Conservation (phyloP, 2,888 invertebrate species). For the Lepidonotus clava region DNA sequence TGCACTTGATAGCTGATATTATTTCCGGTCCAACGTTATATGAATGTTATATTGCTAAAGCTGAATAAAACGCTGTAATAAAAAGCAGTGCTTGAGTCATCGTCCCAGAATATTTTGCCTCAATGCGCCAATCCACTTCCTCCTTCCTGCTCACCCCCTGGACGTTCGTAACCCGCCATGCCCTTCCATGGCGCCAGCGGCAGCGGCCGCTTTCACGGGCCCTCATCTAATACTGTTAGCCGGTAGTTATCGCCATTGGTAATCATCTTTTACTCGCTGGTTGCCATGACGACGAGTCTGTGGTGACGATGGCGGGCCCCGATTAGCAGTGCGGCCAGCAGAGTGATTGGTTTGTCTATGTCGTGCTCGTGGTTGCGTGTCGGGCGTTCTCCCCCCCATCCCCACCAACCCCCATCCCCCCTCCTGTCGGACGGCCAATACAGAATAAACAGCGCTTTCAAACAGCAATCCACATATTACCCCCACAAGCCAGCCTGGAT, state of each 20-base stretch:
- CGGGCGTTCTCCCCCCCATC: not conserved
- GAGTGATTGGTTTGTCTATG: conserved; percentile 22
- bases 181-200: not conserved
- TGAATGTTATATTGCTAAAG: too few species aligned
- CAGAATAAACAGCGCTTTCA: not conserved
- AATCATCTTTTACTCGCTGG: conserved; percentile 30
- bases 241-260: conserved; percentile 43
- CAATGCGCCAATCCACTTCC: not conserved
- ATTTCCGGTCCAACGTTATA: too few species aligned
- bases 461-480: not conserved
- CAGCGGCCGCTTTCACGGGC: too few species aligned
- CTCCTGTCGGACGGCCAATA: not conserved
- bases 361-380: conserved; percentile 2
- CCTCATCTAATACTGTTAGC: conserved; percentile 33
- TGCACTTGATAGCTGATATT: too few species aligned
- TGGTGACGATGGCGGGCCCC: conserved; percentile 14
- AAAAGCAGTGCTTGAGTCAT: too few species aligned
- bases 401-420: too few species aligned
- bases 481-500: not conserved
- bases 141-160: not conserved
- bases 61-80: too few species aligned
- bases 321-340: not conserved
- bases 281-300: conserved; percentile 32
- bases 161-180: too few species aligned
- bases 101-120: too few species aligned